phyloP scores from a whole-genome alignment of 2,113 vertebrate species.

The Dryoscopus gambensis region DNA sequence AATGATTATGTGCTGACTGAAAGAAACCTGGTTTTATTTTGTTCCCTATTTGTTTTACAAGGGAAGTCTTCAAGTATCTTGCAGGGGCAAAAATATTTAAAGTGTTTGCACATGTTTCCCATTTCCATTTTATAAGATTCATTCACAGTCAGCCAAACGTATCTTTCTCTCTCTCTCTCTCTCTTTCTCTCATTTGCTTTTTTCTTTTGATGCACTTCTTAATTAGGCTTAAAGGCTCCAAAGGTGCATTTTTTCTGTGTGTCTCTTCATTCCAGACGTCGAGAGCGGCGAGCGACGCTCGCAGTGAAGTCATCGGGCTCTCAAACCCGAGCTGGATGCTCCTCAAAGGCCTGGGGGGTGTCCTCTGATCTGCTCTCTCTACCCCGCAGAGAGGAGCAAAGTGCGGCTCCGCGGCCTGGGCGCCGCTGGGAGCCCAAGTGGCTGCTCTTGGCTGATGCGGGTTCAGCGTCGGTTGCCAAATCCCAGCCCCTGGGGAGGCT shows the following conservation, averaged over 20 bases:
- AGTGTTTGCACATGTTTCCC: conserved; percentile 39
- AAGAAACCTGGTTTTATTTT: conserved; percentile 45
- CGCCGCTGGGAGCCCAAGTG: neutral
- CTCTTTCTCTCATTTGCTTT: neutral
- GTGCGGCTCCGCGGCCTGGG: conserved; percentile 22
- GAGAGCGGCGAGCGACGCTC: neutral
- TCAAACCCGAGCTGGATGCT: conserved; percentile 28
- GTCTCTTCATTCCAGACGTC: neutral
- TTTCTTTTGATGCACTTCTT: conserved; percentile 37
- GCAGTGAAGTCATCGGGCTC: conserved; percentile 31
- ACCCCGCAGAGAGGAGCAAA: conserved; percentile 14
- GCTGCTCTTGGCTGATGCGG: neutral
- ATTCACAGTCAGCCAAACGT: conserved; percentile 56
- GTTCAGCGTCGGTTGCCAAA: neutral
- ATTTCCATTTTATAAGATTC: conserved; percentile 68
- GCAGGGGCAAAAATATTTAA: conserved; percentile 27
- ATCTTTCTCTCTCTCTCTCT: neutral
- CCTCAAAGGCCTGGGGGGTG: conserved; percentile 55
- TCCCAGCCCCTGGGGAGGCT: neutral
- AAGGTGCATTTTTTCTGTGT: conserved; percentile 41
- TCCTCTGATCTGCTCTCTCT: conserved; percentile 45
- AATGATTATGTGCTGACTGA: conserved; percentile 46
- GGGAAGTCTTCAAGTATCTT: conserved; percentile 45
- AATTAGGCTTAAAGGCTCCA: conserved; percentile 39
- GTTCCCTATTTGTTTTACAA: conserved; percentile 58